phyloP scores from a whole-genome alignment of 2,797 vertebrate genomes.

The Argya squamiceps region DNA sequence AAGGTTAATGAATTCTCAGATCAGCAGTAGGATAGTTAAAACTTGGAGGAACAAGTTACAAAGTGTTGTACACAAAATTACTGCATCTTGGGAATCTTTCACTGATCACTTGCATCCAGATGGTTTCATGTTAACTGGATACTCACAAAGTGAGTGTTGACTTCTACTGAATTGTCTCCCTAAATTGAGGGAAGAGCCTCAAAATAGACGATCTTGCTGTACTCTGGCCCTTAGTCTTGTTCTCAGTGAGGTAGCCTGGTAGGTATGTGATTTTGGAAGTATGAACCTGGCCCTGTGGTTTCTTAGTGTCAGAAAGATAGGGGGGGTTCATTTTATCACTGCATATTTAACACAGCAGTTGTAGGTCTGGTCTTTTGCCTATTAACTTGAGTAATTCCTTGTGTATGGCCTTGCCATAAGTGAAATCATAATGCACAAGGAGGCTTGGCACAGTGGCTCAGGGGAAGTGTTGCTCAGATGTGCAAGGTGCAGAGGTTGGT shows the following conservation, averaged over 20 bases:
- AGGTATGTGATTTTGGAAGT: background rate
- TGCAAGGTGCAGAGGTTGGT: accelerated
- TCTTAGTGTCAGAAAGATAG: background rate
- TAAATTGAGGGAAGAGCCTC: background rate
- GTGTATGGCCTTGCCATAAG: background rate
- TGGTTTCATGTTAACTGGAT: background rate
- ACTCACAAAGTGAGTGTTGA: background rate
- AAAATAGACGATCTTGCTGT: background rate
- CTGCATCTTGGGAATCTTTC: background rate
- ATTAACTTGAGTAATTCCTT: background rate
- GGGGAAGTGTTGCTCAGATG: accelerated
- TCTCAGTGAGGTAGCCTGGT: background rate
- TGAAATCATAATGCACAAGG: accelerated
- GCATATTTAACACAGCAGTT: background rate
- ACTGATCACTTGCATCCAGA: background rate
- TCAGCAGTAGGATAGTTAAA: background rate
- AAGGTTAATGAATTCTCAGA: background rate
- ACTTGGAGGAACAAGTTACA: background rate
- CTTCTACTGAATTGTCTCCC: background rate
- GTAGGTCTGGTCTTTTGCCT: background rate
- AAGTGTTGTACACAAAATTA: background rate
- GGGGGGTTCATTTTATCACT: background rate
- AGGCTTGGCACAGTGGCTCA: background rate
- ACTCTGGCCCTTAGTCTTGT: background rate
- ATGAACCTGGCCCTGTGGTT: background rate